Percentiles rank a stretch among this genome's conserved stretches.
These are phyloP conservation scores for Stenodera caucasica DNA, from an alignment of 2,888 invertebrate species.

Conservation along the genomic window DNA sequence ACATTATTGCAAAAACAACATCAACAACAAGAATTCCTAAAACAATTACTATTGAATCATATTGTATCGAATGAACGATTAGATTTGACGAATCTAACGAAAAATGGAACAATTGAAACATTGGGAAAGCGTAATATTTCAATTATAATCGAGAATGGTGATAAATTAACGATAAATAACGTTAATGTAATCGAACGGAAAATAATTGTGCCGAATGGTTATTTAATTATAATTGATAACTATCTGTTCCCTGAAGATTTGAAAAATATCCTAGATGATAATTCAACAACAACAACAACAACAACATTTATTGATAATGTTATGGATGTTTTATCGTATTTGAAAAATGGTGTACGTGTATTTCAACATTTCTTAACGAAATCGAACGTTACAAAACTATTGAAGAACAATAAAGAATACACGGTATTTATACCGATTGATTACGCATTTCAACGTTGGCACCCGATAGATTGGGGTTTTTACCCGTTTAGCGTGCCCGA, in stretches of 20 bases:
- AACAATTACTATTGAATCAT: slow-evolving; percentile 63
- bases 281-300: slow-evolving; percentile 16
- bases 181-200: slow-evolving; percentile 53
- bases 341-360: slow-evolving; percentile 66
- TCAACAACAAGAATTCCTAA: slow-evolving; percentile 55
- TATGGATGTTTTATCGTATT: slow-evolving; percentile 60
- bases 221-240: slow-evolving; percentile 55
- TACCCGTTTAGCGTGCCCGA: slow-evolving; percentile 69
- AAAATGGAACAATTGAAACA: slow-evolving; percentile 57
- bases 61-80: slow-evolving; percentile 62
- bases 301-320: slow-evolving; percentile 56
- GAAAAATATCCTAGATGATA: slow-evolving; percentile 8
- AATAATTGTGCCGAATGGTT: slow-evolving; percentile 55
- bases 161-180: slow-evolving; percentile 53
- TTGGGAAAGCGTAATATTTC: slow-evolving; percentile 55
- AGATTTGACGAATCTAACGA: slow-evolving; percentile 58
- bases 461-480: slow-evolving; percentile 71
- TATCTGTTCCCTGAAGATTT: slow-evolving; percentile 55
- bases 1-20: not conserved
- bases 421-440: slow-evolving; percentile 67
- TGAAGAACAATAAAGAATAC: slow-evolving; percentile 63
- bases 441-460: slow-evolving; percentile 68
- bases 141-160: slow-evolving; percentile 44
- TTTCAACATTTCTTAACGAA: slow-evolving; percentile 66
- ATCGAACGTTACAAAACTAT: slow-evolving; percentile 62